Evolutionary conservation across 2,888 invertebrate genomes (phyloP).

Genomic region (Leptothorax acervorum): DNA sequence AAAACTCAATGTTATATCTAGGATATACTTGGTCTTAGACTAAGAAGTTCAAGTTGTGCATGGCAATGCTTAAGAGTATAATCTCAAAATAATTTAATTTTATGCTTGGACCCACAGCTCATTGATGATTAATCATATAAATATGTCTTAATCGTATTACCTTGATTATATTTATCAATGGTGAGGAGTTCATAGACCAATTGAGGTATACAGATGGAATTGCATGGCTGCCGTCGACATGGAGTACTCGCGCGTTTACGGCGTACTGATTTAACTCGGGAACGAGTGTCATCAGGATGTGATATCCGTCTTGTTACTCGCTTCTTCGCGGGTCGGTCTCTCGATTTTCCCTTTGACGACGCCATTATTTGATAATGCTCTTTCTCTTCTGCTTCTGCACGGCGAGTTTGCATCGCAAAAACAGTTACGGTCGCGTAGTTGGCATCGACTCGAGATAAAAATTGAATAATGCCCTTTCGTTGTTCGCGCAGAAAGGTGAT

Average conservation of each 20-base stretch:
- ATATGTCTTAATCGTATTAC: conserved; percentile 18
- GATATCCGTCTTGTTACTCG: conserved; percentile 9
- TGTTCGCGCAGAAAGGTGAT: not conserved
- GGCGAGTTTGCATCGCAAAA: conserved; percentile 23
- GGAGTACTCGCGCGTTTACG: conserved; percentile 50
- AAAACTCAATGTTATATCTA: not conserved
- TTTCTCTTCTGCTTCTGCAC: not conserved
- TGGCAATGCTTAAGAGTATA: not conserved
- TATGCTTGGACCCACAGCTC: not conserved
- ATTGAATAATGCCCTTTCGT: not conserved
- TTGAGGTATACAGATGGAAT: conserved; percentile 56
- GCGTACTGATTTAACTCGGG: conserved; percentile 23
- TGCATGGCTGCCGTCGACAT: conserved; percentile 20
- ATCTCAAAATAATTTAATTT: not conserved
- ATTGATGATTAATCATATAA: not conserved
- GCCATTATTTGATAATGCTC: conserved; percentile 65
- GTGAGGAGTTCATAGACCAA: conserved; percentile 63
- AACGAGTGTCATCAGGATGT: not conserved
- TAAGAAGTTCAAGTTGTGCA: not conserved
- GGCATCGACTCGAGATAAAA: conserved; percentile 6
- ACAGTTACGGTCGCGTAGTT: conserved; percentile 18
- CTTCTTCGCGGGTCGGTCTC: conserved; percentile 18
- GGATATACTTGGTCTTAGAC: not conserved
- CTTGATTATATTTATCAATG: conserved; percentile 64
- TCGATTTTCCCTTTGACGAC: conserved; percentile 49